Percentiles rank a stretch among this genome's conserved stretches.
Evolutionary conservation across 64 coral and sea anemone genomes (phyloP).

Genomic region (Anthopleura sola): DNA sequence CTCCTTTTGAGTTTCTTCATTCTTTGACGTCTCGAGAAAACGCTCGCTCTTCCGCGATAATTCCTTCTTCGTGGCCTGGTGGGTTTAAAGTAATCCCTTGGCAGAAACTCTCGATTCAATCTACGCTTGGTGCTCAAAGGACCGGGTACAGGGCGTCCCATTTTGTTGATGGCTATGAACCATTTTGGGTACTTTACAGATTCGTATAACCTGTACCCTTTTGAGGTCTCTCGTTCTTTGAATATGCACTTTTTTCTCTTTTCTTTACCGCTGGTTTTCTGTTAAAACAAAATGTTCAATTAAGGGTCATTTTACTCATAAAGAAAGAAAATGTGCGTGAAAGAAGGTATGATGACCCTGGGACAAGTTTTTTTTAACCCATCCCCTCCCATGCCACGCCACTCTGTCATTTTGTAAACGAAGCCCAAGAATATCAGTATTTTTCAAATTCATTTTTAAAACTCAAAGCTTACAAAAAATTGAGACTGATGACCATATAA

Average conservation of each 20-base stretch:
- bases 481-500: no score
- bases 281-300: not conserved
- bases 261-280: not conserved
- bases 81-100: not conserved
- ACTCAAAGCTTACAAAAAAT: no score
- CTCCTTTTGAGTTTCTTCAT: not conserved
- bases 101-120: constrained; percentile 17
- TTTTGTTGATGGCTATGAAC: constrained; percentile 39
- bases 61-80: not conserved
- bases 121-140: constrained; percentile 2
- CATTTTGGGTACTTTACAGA: constrained; percentile 41
- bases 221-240: constrained; percentile 4
- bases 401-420: no score
- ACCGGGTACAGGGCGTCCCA: constrained; percentile 2
- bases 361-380: no score
- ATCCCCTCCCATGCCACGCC: no score
- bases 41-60: not conserved
- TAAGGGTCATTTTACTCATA: no score
- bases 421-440: no score
- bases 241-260: constrained; percentile 50
- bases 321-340: not conserved
- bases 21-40: not conserved
- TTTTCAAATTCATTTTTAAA: no score
- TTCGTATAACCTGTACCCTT: constrained; percentile 20
- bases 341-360: not conserved